Evolutionary conservation across 2,888 invertebrate species (phyloP).

Genomic region (Heteromyza rotundicornis): DNA sequence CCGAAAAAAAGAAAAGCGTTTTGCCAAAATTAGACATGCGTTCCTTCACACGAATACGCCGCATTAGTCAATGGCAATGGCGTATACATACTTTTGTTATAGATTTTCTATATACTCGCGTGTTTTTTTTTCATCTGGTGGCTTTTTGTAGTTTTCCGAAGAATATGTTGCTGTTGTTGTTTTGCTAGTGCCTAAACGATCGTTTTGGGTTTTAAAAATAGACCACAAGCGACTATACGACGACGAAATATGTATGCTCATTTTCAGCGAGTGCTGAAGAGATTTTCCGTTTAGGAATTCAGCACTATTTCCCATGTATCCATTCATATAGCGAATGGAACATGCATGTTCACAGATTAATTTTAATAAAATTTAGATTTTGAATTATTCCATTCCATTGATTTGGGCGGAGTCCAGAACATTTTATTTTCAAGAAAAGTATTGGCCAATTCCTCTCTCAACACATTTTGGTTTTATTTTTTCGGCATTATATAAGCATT

Average conservation of each 20-base stretch:
- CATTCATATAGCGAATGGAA: too few relatives aligned
- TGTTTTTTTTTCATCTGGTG: background rate
- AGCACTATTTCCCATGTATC: too few relatives aligned
- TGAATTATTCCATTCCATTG: too few relatives aligned
- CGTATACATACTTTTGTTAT: conserved; percentile 6
- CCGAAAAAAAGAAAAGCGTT: conserved; percentile 37
- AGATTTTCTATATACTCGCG: conserved; percentile 4
- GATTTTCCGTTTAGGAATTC: too few relatives aligned
- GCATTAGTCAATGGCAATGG: conserved; percentile 5
- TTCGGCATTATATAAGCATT: too few relatives aligned
- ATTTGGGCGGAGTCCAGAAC: too few relatives aligned
- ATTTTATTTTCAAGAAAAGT: too few relatives aligned
- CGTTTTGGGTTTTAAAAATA: conserved; percentile 30
- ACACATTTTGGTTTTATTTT: too few relatives aligned
- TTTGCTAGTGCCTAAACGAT: too few relatives aligned
- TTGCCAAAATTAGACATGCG: conserved; percentile 60
- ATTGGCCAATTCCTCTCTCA: too few relatives aligned
- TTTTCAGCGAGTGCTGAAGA: background rate
- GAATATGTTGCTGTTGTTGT: background rate
- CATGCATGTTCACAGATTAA: too few relatives aligned
- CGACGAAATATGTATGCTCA: background rate
- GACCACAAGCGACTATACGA: conserved; percentile 23
- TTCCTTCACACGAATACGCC: conserved; percentile 7
- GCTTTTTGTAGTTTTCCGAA: background rate
- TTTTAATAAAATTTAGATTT: too few relatives aligned